Percentiles rank a stretch among this genome's conserved stretches.
phyloP scores from a whole-genome alignment of 2,888 invertebrate species.

The Doris montereyensis region DNA sequence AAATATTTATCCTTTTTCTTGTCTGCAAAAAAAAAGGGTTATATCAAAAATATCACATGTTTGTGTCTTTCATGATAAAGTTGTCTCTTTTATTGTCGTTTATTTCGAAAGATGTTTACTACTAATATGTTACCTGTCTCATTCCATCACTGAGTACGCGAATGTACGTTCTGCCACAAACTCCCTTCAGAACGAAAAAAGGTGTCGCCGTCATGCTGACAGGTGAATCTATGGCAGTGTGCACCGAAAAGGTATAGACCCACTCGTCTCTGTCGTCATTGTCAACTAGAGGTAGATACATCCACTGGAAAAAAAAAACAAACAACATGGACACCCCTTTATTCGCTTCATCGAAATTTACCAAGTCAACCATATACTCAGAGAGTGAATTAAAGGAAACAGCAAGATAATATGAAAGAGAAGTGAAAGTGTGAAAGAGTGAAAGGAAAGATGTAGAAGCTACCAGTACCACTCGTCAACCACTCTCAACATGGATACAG shows the following conservation, averaged over 20 bases:
- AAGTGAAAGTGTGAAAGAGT: no score
- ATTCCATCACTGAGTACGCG: slow-evolving; percentile 47
- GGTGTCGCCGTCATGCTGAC: slow-evolving; percentile 44
- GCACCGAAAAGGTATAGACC: slow-evolving; percentile 48
- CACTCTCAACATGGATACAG: no score
- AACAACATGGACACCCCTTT: not conserved
- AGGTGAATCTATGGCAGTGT: slow-evolving; percentile 46
- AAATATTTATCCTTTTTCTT: no score
- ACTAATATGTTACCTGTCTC: slow-evolving; percentile 32
- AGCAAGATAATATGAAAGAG: no score
- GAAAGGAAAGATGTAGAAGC: no score
- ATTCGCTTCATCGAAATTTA: not conserved
- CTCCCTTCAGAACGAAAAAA: slow-evolving; percentile 47
- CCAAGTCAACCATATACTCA: not conserved
- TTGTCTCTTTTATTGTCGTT: no score
- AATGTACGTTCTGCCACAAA: slow-evolving; percentile 39
- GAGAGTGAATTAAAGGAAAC: not conserved
- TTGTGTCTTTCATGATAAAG: no score
- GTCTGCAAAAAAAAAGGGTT: no score
- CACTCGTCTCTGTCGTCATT: slow-evolving; percentile 36
- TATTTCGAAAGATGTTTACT: no score
- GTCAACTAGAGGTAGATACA: slow-evolving; percentile 47
- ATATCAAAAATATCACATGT: no score
- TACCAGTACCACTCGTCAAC: no score
- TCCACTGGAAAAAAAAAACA: slow-evolving; percentile 44